A percentile compares a stretch with the other conserved stretches of the same genome.
These are phyloP conservation scores for Gortyna flavago DNA, from an alignment of 2,888 invertebrate species.

Conservation along the genomic window DNA sequence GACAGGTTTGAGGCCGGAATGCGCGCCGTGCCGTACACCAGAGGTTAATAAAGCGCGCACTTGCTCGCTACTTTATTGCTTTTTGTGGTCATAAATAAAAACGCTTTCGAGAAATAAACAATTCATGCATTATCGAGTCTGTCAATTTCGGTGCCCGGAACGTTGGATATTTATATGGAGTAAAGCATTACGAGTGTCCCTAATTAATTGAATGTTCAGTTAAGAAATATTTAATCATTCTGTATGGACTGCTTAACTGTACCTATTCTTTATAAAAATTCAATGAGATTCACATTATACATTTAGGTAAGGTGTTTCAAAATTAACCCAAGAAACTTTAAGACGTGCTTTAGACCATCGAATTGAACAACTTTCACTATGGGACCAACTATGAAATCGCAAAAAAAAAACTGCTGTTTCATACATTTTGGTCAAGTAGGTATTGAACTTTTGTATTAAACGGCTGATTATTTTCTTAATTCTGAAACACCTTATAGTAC, in stretches of 20 bases:
- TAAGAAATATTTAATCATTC: slow-evolving; percentile 59
- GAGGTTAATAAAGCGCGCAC: slow-evolving; percentile 88
- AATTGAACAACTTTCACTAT: no score
- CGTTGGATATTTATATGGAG: slow-evolving; percentile 66
- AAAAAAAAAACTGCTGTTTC: no score
- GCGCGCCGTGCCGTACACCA: slow-evolving; percentile 74
- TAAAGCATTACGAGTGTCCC: slow-evolving; percentile 44
- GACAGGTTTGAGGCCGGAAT: slow-evolving; percentile 78
- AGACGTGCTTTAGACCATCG: no score
- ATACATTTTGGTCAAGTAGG: no score
- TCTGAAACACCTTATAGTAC: no score
- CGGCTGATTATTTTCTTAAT: no score
- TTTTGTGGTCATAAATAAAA: slow-evolving; percentile 87
- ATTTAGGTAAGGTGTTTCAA: no score
- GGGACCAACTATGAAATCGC: no score
- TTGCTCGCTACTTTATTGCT: slow-evolving; percentile 87
- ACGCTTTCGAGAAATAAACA: slow-evolving; percentile 83
- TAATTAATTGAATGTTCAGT: slow-evolving; percentile 60
- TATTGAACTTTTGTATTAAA: no score
- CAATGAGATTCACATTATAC: slow-evolving; percentile 45
- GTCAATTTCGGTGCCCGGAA: slow-evolving; percentile 75
- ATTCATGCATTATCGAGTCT: slow-evolving; percentile 80
- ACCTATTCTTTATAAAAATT: slow-evolving; percentile 33
- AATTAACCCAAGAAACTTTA: no score
- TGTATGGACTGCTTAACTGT: slow-evolving; percentile 37